Evolutionary conservation across 1,140 invertebrate species (phyloP).

Genomic region (Agrypnia vestita): DNA sequence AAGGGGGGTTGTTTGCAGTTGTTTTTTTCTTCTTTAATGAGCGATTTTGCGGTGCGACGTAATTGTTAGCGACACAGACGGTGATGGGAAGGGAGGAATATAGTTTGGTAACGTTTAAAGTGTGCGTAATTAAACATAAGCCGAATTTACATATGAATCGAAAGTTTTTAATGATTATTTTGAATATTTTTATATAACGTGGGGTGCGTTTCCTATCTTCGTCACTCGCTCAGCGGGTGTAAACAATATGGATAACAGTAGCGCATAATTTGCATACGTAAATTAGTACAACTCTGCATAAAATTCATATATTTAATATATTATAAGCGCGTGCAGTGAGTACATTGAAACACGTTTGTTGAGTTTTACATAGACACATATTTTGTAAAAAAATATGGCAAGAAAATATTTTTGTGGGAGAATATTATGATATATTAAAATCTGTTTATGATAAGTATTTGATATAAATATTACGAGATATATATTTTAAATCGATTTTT

Average conservation of each 20-base stretch:
- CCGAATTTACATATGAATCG: slow-evolving; percentile 52
- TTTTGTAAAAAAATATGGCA: too few species aligned
- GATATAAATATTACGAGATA: too few species aligned
- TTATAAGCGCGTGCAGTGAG: too few species aligned
- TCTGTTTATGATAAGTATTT: too few species aligned
- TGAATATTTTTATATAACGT: background rate
- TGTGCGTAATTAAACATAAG: slow-evolving; percentile 60
- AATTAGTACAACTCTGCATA: too few species aligned
- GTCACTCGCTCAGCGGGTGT: slow-evolving; percentile 20
- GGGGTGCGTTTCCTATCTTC: slow-evolving; percentile 33
- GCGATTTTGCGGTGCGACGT: slow-evolving; percentile 58
- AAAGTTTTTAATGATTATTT: slow-evolving; percentile 31
- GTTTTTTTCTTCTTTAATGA: slow-evolving; percentile 60
- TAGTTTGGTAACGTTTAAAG: slow-evolving; percentile 51
- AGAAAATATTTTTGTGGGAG: too few species aligned
- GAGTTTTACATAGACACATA: too few species aligned
- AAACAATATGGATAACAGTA: background rate
- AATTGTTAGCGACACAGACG: slow-evolving; percentile 46
- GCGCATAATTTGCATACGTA: too few species aligned
- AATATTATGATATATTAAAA: too few species aligned
- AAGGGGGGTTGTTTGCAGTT: slow-evolving; percentile 48
- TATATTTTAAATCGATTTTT: too few species aligned
- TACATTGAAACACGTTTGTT: too few species aligned
- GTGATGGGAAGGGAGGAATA: slow-evolving; percentile 52
- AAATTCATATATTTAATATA: too few species aligned